phyloP scores from a whole-genome alignment of 2,797 vertebrate genomes.

The Protosalanx chinensis region DNA sequence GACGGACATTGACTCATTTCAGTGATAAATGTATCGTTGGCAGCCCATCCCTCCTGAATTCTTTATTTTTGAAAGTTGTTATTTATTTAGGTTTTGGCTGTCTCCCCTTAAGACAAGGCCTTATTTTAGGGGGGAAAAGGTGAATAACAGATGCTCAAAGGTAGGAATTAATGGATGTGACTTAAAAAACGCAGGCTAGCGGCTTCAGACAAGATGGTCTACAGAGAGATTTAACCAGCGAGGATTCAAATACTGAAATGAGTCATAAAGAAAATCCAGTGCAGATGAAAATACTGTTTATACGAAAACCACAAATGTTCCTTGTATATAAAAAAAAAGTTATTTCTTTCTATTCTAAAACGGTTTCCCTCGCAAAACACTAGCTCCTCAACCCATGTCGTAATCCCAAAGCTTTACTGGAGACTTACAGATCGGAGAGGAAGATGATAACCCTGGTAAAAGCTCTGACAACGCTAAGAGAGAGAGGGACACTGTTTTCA shows the following conservation, averaged over 20 bases:
- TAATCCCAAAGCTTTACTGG: not conserved
- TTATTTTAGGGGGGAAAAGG: conserved; percentile 13
- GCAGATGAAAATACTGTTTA: conserved; percentile 19
- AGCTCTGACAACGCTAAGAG: not conserved
- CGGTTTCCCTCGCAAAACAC: not conserved
- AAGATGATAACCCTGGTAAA: no score
- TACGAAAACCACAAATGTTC: conserved; percentile 8
- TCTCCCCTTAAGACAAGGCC: conserved; percentile 21
- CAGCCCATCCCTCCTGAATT: conserved; percentile 45
- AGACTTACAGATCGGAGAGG: not conserved
- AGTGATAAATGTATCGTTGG: conserved; percentile 56
- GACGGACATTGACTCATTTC: conserved; percentile 60
- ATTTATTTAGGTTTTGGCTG: conserved; percentile 34
- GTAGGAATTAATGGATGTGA: not conserved
- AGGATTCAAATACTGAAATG: conserved; percentile 24
- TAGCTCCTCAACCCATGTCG: not conserved
- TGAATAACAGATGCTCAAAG: not conserved
- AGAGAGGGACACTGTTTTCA: not conserved
- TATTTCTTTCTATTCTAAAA: not conserved
- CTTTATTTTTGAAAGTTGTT: conserved; percentile 45
- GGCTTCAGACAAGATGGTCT: not conserved
- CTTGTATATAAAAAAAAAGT: not conserved
- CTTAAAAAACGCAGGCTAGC: not conserved
- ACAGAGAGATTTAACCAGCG: conserved; percentile 24
- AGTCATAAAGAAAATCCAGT: conserved; percentile 20